phyloP scores from a whole-genome alignment of 2,797 vertebrate genomes.

The Tarsius wallacei region DNA sequence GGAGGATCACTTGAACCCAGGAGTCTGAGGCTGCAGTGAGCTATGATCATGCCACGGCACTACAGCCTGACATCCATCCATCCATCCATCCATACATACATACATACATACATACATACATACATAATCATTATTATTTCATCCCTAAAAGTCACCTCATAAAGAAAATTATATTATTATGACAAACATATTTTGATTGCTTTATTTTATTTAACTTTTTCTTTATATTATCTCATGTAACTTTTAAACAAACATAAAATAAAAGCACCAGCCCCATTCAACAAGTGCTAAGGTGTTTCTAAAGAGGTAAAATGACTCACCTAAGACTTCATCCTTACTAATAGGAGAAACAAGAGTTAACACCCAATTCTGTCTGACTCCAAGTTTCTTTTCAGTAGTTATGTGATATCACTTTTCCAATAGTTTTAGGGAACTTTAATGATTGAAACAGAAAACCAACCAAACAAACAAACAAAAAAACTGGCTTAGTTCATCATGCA shows the following conservation, averaged over 20 bases:
- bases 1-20: no score
- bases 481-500: not conserved
- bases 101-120: not conserved
- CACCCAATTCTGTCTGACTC: not conserved
- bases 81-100: not conserved
- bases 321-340: not conserved
- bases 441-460: not conserved
- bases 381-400: not conserved
- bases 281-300: not conserved
- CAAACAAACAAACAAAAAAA: not conserved
- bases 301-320: not conserved
- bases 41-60: no score
- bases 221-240: not conserved
- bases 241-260: not conserved
- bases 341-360: not conserved
- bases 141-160: not conserved
- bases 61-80: no score
- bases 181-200: not conserved
- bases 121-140: not conserved
- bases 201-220: not conserved
- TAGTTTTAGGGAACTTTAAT: not conserved
- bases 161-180: not conserved
- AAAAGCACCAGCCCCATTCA: not conserved
- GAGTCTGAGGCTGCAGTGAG: no score
- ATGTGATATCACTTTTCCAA: not conserved